Conservation (phyloP, 2,113 vertebrate genomes). For the Passer montanus region DNA sequence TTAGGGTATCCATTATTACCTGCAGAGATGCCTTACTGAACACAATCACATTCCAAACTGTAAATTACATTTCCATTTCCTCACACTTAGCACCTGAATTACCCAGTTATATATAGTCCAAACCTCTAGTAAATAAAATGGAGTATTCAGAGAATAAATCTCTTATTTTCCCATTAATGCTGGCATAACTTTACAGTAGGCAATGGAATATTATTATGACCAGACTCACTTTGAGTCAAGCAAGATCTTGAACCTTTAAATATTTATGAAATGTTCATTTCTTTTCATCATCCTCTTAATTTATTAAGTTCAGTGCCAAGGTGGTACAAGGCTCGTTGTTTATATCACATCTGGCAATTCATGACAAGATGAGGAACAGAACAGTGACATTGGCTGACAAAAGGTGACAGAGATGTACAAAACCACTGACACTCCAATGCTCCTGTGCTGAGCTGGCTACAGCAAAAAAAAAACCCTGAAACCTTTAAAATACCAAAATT, state of each 20-base stretch:
- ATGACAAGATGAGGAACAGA: neutral
- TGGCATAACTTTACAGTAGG: neutral
- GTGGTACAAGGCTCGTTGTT: constrained; percentile 16
- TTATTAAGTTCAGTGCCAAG: constrained; percentile 29
- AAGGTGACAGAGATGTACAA: neutral
- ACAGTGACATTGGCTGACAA: neutral
- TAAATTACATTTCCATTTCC: neutral
- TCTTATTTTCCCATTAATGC: neutral
- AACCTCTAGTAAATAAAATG: neutral
- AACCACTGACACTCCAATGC: neutral
- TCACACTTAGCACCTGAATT: neutral
- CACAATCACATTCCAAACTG: neutral
- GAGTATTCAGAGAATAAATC: neutral
- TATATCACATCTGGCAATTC: constrained; percentile 17
- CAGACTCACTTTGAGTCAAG: neutral
- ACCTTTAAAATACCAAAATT: neutral
- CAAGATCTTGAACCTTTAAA: neutral
- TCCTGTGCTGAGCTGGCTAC: neutral
- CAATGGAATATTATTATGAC: neutral
- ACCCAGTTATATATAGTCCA: neutral
- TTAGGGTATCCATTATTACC: neutral
- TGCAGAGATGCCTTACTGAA: neutral
- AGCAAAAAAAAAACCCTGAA: neutral
- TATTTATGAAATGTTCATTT: neutral
- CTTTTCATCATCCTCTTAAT: neutral